phyloP scores from a whole-genome alignment of 2,113 vertebrate species.

The Okapia johnstoni region DNA sequence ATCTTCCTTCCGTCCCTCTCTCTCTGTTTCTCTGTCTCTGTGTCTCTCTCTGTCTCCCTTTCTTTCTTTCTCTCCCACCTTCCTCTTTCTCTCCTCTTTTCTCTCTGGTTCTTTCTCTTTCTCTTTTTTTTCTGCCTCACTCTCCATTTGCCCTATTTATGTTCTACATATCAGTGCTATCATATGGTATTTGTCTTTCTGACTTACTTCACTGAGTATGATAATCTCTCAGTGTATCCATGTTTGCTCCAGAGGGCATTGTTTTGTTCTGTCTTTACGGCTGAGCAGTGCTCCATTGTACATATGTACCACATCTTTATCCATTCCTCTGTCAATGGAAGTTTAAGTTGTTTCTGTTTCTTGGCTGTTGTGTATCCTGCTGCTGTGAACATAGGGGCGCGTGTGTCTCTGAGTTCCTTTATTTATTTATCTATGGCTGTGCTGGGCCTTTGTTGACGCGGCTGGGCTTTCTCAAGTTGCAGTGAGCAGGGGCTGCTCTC shows the following conservation, averaged over 20 bases:
- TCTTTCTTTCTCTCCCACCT: neutral
- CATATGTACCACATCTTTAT: no score
- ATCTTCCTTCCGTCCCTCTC: neutral
- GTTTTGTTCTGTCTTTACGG: neutral
- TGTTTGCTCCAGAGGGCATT: neutral
- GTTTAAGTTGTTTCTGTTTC: neutral
- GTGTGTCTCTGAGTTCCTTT: neutral
- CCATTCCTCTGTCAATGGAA: neutral
- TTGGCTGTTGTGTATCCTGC: neutral
- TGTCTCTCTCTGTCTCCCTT: no score
- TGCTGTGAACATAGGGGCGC: neutral
- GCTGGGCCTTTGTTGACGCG: neutral
- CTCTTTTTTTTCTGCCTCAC: neutral
- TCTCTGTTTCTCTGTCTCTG: no score
- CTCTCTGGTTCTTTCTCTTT: neutral
- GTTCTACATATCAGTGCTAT: neutral
- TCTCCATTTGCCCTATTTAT: no score
- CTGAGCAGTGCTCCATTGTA: neutral
- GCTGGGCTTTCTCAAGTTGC: neutral
- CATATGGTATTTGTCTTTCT: neutral
- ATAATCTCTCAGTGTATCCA: accelerated
- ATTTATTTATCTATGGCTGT: neutral
- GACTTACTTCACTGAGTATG: no score
- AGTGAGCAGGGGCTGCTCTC: neutral
- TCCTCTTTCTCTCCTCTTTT: neutral